phyloP scores from a whole-genome alignment of 1,140 invertebrate species.

The Ptiloglossa arizonensis region DNA sequence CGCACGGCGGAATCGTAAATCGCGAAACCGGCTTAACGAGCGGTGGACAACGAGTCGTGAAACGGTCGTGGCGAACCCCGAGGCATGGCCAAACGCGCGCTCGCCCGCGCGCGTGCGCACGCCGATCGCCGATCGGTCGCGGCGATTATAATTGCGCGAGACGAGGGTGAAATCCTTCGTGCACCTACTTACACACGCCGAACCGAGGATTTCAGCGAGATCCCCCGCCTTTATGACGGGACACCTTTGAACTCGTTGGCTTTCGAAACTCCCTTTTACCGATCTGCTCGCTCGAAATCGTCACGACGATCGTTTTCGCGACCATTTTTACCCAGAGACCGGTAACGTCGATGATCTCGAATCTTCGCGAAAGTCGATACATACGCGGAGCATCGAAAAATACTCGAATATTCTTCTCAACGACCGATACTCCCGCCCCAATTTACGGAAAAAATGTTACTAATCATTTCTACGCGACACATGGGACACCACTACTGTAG shows the following conservation, averaged over 20 bases:
- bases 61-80: conserved; percentile 18
- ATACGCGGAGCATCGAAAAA: too few species aligned
- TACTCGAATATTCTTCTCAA: too few species aligned
- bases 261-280: not conserved
- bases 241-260: not conserved
- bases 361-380: too few species aligned
- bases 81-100: conserved; percentile 26
- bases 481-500: too few species aligned
- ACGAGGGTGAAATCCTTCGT: conserved; percentile 27
- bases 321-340: too few species aligned
- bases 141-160: conserved; percentile 52
- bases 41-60: conserved; percentile 55
- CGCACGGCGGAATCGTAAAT: conserved; percentile 54
- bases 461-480: too few species aligned
- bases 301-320: too few species aligned
- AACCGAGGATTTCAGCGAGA: not conserved
- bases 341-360: too few species aligned
- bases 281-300: too few species aligned
- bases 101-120: too few species aligned
- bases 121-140: conserved; percentile 36
- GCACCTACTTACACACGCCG: not conserved
- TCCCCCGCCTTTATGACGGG: not conserved
- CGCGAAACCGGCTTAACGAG: conserved; percentile 55
- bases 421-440: too few species aligned
- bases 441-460: too few species aligned